Percentiles rank a stretch among this genome's conserved stretches.
These are phyloP conservation scores for Ochotona curzoniae DNA, from an alignment of 2,113 vertebrate genomes.

Conservation along the genomic window DNA sequence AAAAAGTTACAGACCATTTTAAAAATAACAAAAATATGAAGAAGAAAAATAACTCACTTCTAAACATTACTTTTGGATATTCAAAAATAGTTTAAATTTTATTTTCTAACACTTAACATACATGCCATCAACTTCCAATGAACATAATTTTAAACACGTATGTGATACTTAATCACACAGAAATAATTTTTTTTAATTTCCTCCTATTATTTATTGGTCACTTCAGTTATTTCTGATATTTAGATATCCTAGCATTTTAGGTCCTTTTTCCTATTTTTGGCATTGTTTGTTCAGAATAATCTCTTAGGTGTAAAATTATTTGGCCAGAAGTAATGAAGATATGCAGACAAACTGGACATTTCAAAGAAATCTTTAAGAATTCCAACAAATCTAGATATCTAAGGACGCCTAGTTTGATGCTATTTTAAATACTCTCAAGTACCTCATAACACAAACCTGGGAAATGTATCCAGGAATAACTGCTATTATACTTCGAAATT, in stretches of 20 bases:
- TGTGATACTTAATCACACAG: background rate
- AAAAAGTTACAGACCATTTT: slow-evolving; percentile 25
- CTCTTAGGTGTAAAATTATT: background rate
- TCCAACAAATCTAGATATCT: background rate
- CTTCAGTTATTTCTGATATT: slow-evolving; percentile 40
- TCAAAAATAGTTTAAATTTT: background rate
- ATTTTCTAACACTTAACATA: background rate
- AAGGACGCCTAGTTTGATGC: background rate
- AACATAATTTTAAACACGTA: background rate
- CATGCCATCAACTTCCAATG: background rate
- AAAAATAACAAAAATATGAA: slow-evolving; percentile 3
- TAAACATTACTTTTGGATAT: background rate
- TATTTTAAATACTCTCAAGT: background rate
- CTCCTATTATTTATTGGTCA: background rate
- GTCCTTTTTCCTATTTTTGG: slow-evolving; percentile 9
- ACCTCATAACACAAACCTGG: slow-evolving; percentile 4
- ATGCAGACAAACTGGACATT: background rate
- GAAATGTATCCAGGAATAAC: slow-evolving; percentile 1
- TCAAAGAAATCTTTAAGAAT: slow-evolving; percentile 7
- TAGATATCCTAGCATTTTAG: background rate
- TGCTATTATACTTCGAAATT: slow-evolving; percentile 22
- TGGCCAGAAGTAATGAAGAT: background rate
- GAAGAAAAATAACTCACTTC: slow-evolving; percentile 18
- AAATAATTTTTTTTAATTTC: background rate
- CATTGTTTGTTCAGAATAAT: background rate